Base-by-base conservation (phyloP, 2,113 vertebrate genomes). In the Saguinus imperator region DNA sequence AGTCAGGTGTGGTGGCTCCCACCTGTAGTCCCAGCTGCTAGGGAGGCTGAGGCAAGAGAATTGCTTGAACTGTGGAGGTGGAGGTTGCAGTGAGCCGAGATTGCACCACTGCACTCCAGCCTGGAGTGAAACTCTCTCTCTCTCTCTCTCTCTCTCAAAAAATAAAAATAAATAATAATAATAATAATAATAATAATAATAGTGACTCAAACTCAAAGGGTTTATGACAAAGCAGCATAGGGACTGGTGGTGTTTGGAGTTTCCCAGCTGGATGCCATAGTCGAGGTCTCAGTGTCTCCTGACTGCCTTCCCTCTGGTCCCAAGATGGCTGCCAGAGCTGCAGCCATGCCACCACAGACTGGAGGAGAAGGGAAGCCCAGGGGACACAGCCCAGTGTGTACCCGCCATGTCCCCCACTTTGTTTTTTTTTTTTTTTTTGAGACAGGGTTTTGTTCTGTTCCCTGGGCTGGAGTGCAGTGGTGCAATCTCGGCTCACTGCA, bases 191-290 rank as follows among this genome's bases (percentile, higher is more conserved):
- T 64, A 29, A 64, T 29, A 70, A 40, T 25, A 27, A 83, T 16
- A 55, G 43, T 27, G 87, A 14, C 43, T 45, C n/a, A 20, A 6
- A 52, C n/a, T 61, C 25, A 20, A 12, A 73, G 80, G 4, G 55
- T 29, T 84, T 29, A 27, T 21, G 81, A 17, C 6, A 48, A 79
- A 20, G 40, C 3, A 9, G 20, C 23, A 18, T 10, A 20, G 9
- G 70, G 40, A n/a, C 3, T 3, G 40, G 64, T 29, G 25, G 73
- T 5, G 48, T 52, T 20, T n/a, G 80, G 87, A 37, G 55, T 58
- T 50, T 14, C 25, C 0, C n/a, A 64, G 64, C 25, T 80, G 20
- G 7, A 29, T 1, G 18, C 13, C 0, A 0, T 20, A 17, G 40
- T 12, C 3, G 27, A 81, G 20, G 43, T 29, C 50, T 58, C 58